phyloP scores from a whole-genome alignment of 2,113 vertebrate genomes.

The Pan troglodytes region NHGRI_mPanTro3-v2.1_pri NC_072417.2:50667501-50668000 shows the following conservation, averaged over 20 bases:
- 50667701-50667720: background rate
- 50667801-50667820: background rate
- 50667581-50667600: background rate
- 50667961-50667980: background rate
- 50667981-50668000: background rate
- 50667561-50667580: background rate
- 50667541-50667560: background rate
- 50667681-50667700: background rate
- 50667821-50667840: background rate
- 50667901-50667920: background rate
- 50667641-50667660: background rate
- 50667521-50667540: background rate
- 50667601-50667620: background rate
- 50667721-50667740: background rate
- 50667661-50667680: background rate
- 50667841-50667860: background rate
- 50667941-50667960: background rate
- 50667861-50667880: background rate
- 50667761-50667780: background rate
- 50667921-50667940: background rate
- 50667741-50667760: background rate
- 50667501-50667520: background rate
- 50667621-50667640: background rate
- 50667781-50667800: background rate
- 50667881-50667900: background rate